Percentiles rank a stretch among this genome's conserved stretches.
Evolutionary conservation across 2,888 invertebrate species (phyloP).

Genomic region (Caenorhabditis sp.): DNA sequence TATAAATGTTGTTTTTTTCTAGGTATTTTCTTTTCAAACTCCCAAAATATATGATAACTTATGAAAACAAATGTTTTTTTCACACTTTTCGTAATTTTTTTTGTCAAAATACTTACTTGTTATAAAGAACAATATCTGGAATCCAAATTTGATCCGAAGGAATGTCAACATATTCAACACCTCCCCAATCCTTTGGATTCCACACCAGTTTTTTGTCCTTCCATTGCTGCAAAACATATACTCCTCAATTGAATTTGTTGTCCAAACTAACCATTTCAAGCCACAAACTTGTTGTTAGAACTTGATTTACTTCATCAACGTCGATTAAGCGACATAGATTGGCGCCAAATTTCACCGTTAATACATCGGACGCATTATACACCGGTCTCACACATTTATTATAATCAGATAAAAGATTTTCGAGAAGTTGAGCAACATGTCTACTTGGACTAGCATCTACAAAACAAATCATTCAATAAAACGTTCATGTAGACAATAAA

Average conservation of each 20-base stretch:
- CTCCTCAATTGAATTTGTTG: neutral
- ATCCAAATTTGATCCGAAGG: constrained; percentile 95
- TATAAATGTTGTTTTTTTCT: neutral
- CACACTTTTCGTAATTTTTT: neutral
- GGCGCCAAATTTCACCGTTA: constrained; percentile 57
- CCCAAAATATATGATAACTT: neutral
- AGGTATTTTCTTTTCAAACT: neutral
- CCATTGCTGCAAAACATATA: constrained; percentile 77
- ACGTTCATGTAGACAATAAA: neutral
- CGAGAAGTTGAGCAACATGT: constrained; percentile 49
- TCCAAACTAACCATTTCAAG: constrained; percentile 56
- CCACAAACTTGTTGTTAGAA: constrained; percentile 61
- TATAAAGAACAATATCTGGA: constrained; percentile 91
- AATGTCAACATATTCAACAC: constrained; percentile 91
- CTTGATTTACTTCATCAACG: constrained; percentile 62
- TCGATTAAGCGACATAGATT: constrained; percentile 57
- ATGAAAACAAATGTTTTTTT: too few species aligned
- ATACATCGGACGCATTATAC: constrained; percentile 53
- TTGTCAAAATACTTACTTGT: constrained; percentile 76
- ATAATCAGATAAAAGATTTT: constrained; percentile 53
- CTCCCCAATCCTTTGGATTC: constrained; percentile 92
- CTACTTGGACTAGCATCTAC: constrained; percentile 14
- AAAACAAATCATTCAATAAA: too few species aligned
- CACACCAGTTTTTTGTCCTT: constrained; percentile 89
- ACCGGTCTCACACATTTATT: constrained; percentile 56